phyloP scores from a whole-genome alignment of 2,797 vertebrate genomes.

The Eremophila alpestris region DNA sequence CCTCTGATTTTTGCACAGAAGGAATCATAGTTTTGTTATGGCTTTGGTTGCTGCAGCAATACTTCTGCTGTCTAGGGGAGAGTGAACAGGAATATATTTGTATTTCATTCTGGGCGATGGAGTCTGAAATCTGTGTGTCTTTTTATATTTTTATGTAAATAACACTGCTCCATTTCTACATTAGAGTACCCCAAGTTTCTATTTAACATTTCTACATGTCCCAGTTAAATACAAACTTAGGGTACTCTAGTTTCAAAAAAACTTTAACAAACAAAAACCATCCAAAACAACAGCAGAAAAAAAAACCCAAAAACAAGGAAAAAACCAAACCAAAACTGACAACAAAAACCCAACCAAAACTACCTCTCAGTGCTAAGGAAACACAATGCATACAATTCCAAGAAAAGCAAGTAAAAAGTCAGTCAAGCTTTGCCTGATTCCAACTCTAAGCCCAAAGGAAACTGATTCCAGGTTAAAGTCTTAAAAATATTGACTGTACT shows the following conservation, averaged over 20 bases:
- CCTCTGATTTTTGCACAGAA: not conserved
- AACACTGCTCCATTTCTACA: not conserved
- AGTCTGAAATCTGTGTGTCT: not conserved
- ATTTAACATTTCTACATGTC: not conserved
- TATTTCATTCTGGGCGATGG: not conserved
- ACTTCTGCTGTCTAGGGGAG: not conserved
- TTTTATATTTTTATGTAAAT: not conserved
- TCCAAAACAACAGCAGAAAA: too few relatives aligned
- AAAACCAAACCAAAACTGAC: fast-evolving
- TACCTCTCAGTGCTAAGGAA: not conserved
- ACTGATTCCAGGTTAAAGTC: not conserved
- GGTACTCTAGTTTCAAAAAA: not conserved
- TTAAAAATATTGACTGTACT: not conserved
- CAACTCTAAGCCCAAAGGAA: not conserved
- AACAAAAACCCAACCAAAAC: not conserved
- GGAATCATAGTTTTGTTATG: not conserved
- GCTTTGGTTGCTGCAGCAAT: not conserved
- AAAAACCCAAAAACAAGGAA: fast-evolving
- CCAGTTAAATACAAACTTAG: not conserved
- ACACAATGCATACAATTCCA: not conserved
- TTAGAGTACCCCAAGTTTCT: not conserved
- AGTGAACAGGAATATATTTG: not conserved
- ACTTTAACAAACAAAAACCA: not conserved
- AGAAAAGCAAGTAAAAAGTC: not conserved
- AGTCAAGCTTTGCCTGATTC: not conserved